Conservation (phyloP, 2,797 vertebrate genomes). For the Chloroceryle amazona region DNA sequence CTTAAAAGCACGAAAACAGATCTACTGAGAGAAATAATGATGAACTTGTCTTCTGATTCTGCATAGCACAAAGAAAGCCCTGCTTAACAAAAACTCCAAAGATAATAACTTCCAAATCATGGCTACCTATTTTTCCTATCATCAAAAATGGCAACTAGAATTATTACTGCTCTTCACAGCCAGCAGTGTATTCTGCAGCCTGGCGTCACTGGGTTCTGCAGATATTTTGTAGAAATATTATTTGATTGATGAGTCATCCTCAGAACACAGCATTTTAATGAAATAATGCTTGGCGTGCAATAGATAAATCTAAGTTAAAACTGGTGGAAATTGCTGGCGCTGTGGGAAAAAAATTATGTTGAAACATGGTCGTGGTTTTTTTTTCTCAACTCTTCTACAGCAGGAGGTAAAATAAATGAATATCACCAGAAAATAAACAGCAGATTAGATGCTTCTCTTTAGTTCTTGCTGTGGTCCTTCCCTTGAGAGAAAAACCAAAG, state of each 20-base stretch:
- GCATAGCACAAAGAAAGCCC: neutral
- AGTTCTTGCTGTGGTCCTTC: neutral
- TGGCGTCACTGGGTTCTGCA: neutral
- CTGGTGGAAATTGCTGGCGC: neutral
- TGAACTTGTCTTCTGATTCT: neutral
- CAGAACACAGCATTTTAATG: conserved; percentile 17
- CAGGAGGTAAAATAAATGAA: neutral
- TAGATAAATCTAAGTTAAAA: neutral
- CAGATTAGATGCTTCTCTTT: neutral
- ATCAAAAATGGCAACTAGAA: neutral
- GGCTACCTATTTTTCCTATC: neutral
- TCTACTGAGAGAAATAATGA: neutral
- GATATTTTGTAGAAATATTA: neutral
- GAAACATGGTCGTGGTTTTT: neutral
- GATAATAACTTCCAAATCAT: neutral
- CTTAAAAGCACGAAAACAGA: neutral
- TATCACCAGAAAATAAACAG: neutral
- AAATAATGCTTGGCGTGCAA: neutral
- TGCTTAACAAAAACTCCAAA: neutral
- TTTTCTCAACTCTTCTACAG: neutral
- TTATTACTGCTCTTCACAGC: neutral
- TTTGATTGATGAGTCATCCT: conserved; percentile 12
- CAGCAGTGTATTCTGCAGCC: neutral
- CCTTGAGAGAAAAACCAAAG: neutral
- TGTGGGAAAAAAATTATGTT: neutral